phyloP scores from a whole-genome alignment of 2,888 invertebrate genomes.

The Agrotis clavis region DNA sequence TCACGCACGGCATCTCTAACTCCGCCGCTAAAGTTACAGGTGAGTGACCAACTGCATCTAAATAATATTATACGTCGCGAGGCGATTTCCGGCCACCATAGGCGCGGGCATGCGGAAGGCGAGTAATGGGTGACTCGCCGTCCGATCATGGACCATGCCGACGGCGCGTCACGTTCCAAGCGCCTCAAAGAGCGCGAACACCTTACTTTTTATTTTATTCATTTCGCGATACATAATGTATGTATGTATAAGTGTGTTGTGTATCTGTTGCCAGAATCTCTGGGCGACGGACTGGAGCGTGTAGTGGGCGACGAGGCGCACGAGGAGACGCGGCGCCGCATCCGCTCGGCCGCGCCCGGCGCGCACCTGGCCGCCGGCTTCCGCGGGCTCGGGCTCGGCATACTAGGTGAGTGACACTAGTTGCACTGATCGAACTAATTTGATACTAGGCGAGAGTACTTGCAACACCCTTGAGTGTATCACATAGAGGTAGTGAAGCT shows the following conservation, averaged over 20 bases:
- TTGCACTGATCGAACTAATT: too few relatives aligned
- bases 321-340: conserved; percentile 96
- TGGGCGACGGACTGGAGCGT: conserved; percentile 97
- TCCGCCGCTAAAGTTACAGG: conserved; percentile 98
- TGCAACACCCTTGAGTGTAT: too few relatives aligned
- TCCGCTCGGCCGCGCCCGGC: conserved; percentile 92
- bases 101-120: too few relatives aligned
- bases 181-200: too few relatives aligned
- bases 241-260: not conserved
- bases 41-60: conserved; percentile 48
- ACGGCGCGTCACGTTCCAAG: too few relatives aligned
- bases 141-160: too few relatives aligned
- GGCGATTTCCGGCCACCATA: too few relatives aligned
- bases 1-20: conserved; percentile 99
- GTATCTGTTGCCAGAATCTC: conserved; percentile 91
- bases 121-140: too few relatives aligned
- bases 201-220: too few relatives aligned
- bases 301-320: conserved; percentile 98
- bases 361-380: conserved; percentile 98
- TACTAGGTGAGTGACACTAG: conserved; percentile 76
- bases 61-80: too few relatives aligned
- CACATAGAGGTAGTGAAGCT: too few relatives aligned
- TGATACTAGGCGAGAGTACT: not conserved
- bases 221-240: too few relatives aligned
- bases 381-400: conserved; percentile 97